Percentiles rank a stretch among this genome's conserved stretches.
Conservation (phyloP, 2,888 invertebrate species). For the Netelia virgata region DNA sequence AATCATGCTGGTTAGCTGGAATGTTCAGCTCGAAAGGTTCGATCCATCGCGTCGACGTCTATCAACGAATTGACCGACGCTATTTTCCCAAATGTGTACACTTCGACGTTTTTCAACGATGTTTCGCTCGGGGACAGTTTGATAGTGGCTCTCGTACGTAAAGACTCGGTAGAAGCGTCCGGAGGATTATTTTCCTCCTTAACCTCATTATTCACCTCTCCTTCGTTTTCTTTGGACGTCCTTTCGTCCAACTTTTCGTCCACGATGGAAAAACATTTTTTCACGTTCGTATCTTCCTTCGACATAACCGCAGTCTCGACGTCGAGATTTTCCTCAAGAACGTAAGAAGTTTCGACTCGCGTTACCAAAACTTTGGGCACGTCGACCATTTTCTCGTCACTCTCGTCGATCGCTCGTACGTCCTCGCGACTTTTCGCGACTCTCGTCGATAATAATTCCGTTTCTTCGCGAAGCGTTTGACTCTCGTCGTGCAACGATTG, state of each 20-base stretch:
- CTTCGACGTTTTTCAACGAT: constrained; percentile 27
- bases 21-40: constrained; percentile 67
- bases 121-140: constrained; percentile 42
- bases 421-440: background rate
- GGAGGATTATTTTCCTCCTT: background rate
- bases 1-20: constrained; percentile 65
- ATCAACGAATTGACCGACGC: constrained; percentile 37
- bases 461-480: background rate
- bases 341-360: background rate
- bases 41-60: constrained; percentile 66
- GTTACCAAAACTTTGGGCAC: background rate
- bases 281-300: constrained; percentile 2
- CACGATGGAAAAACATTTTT: background rate
- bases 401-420: background rate
- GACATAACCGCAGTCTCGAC: background rate
- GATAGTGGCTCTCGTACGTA: constrained; percentile 25
- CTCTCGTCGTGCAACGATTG: constrained; percentile 11
- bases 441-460: background rate
- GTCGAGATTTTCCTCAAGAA: background rate
- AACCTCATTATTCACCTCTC: background rate
- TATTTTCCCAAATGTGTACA: constrained; percentile 59
- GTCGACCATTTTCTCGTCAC: constrained; percentile 12
- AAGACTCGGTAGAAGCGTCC: background rate
- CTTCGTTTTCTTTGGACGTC: background rate
- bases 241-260: background rate